These are phyloP conservation scores for Rhizoglyphus robini DNA, from an alignment of 1,140 invertebrate species.

Conservation along the genomic window DNA sequence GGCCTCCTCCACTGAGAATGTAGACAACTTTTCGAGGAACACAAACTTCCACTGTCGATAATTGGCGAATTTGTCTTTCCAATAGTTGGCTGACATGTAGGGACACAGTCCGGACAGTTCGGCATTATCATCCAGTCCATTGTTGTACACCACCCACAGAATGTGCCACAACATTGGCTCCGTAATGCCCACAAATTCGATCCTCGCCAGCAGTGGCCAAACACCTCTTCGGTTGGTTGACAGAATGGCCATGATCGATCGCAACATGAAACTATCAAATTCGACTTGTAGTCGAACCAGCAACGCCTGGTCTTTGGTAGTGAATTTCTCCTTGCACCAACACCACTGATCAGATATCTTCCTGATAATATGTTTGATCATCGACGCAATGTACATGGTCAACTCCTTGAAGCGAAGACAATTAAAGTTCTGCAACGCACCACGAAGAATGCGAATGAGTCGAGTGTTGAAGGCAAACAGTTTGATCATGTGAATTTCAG, in stretches of 20 bases:
- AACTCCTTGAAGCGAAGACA: conserved; percentile 22
- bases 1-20: conserved; percentile 11
- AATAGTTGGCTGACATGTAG: conserved; percentile 21
- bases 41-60: conserved; percentile 16
- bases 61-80: conserved; percentile 23
- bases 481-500: conserved; percentile 22
- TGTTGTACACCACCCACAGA: conserved; percentile 24
- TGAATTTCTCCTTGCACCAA: conserved; percentile 19
- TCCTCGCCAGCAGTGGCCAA: conserved; percentile 22
- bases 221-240: conserved; percentile 20
- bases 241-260: conserved; percentile 22
- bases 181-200: conserved; percentile 21
- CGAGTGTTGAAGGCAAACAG: conserved; percentile 20
- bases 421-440: conserved; percentile 22
- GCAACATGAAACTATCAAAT: conserved; percentile 24
- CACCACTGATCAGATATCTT: conserved; percentile 19
- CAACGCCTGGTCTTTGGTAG: conserved; percentile 17
- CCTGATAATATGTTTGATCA: conserved; percentile 10
- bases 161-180: conserved; percentile 26
- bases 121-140: conserved; percentile 19
- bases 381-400: conserved; percentile 18
- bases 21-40: conserved; percentile 21
- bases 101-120: conserved; percentile 18
- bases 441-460: conserved; percentile 20
- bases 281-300: conserved; percentile 24